Conservation (phyloP, 2,113 vertebrate species). For the Campylomormyrus numenius region DNA sequence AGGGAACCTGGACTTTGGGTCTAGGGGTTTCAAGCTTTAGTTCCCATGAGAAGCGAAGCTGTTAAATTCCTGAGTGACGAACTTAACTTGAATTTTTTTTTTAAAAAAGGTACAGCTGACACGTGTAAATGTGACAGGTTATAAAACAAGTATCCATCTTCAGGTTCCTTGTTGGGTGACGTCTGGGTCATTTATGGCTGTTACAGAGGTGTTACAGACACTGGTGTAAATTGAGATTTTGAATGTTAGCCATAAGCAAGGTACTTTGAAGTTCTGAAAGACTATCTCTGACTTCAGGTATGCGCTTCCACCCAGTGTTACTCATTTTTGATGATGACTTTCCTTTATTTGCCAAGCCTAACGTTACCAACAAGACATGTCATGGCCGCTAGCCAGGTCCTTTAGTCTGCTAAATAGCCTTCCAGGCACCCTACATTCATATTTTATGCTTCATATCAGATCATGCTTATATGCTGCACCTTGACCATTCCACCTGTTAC, state of each 20-base stretch:
- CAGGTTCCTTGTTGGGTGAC: not conserved
- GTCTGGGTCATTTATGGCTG: not conserved
- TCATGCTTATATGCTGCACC: not conserved
- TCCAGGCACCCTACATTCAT: not conserved
- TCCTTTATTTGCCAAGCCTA: not conserved
- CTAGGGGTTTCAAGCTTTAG: not conserved
- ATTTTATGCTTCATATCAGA: not conserved
- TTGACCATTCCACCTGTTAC: not conserved
- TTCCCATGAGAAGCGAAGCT: not conserved
- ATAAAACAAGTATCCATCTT: not conserved
- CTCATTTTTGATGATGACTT: not conserved
- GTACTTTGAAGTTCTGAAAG: not conserved
- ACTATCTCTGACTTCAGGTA: not conserved
- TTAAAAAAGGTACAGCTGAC: not conserved
- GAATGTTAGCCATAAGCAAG: not conserved
- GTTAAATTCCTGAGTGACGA: not conserved
- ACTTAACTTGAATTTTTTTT: not conserved
- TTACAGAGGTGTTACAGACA: not conserved
- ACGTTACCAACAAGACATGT: not conserved
- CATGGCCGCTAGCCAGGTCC: not conserved
- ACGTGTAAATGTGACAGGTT: not conserved
- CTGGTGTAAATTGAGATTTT: not conserved
- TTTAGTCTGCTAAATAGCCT: not conserved
- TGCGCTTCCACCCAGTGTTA: not conserved
- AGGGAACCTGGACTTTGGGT: not conserved